phyloP scores from a whole-genome alignment of 2,113 vertebrate genomes.

The Xiphorhynchus elegans region DNA sequence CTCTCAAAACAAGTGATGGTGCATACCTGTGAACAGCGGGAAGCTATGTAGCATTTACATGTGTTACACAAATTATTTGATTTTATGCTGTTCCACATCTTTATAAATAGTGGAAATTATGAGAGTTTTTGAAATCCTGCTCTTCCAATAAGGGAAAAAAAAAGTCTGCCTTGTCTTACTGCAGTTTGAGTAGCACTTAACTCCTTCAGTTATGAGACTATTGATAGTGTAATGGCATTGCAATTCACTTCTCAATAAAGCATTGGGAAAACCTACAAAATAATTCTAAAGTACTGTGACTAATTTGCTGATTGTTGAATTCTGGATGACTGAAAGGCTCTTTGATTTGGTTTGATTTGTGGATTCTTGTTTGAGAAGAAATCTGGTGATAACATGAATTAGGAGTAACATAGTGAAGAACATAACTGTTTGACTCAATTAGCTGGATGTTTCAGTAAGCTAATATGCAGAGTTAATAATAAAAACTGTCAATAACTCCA shows the following conservation, averaged over 20 bases:
- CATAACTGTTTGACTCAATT: neutral
- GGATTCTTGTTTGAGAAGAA: neutral
- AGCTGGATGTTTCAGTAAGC: neutral
- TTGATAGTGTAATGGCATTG: neutral
- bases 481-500: neutral
- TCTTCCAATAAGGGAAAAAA: neutral
- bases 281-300: neutral
- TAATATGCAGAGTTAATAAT: neutral
- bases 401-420: neutral
- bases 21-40: neutral
- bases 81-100: neutral
- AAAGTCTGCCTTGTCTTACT: neutral
- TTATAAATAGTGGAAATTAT: neutral
- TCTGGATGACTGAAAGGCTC: neutral
- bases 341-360: neutral
- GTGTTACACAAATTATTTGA: neutral
- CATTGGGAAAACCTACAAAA: neutral
- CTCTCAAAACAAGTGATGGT: neutral
- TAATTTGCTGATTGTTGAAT: neutral
- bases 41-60: neutral
- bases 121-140: neutral
- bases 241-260: neutral
- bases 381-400: neutral
- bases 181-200: neutral
- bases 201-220: neutral